These are phyloP conservation scores for Poliocrania exsul DNA, from an alignment of 2,797 vertebrate genomes.

Conservation along the genomic window DNA sequence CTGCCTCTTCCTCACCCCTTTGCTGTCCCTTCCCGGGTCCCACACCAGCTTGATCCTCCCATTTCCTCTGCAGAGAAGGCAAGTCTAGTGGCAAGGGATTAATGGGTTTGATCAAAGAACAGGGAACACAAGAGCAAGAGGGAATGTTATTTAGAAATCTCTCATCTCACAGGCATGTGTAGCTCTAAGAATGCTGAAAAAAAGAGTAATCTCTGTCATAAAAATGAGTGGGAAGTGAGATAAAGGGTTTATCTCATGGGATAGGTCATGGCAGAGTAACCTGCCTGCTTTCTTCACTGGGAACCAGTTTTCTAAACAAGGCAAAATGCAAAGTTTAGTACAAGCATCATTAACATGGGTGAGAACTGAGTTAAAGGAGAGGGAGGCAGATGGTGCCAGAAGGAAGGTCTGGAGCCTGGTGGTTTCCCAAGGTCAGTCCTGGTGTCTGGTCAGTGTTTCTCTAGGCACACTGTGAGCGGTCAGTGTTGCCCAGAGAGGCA, in stretches of 20 bases:
- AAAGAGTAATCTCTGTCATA: background rate
- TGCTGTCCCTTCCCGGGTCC: background rate
- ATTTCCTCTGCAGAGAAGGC: background rate
- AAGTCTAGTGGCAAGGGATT: background rate
- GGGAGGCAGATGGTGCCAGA: background rate
- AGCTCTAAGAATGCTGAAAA: background rate
- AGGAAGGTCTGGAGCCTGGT: background rate
- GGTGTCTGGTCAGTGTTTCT: background rate
- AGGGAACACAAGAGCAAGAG: background rate
- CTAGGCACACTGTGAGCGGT: background rate
- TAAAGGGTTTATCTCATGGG: background rate
- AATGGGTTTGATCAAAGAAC: background rate
- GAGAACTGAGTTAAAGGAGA: background rate
- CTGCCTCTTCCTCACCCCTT: background rate
- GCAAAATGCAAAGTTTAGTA: background rate
- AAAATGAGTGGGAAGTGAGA: conserved; percentile 5
- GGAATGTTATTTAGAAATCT: background rate
- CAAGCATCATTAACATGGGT: background rate
- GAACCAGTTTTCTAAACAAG: background rate
- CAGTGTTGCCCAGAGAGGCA: background rate
- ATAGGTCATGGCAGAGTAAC: background rate
- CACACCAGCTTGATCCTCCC: background rate
- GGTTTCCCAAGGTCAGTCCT: background rate
- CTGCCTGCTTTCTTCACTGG: background rate
- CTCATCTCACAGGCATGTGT: background rate